Conservation (phyloP, 2,797 vertebrate genomes). For the Sebastes diploproa region DNA sequence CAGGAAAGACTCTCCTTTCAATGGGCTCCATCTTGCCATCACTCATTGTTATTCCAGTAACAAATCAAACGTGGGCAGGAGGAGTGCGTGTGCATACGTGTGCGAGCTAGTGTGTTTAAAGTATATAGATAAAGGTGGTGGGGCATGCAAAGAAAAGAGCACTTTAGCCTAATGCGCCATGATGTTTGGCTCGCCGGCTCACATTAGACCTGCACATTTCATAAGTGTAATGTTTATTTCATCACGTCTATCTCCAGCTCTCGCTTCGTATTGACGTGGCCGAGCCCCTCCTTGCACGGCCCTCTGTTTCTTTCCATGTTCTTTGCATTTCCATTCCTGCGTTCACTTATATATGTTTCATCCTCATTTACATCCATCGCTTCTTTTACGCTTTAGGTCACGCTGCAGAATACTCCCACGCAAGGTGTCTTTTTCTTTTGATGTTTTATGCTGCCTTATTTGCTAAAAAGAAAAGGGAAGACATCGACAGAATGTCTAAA, state of each 20-base stretch:
- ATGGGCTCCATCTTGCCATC: conserved; percentile 7
- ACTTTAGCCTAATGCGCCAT: conserved; percentile 21
- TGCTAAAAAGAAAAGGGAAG: neutral
- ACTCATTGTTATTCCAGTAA: conserved; percentile 16
- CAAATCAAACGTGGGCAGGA: neutral
- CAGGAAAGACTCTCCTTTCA: conserved; percentile 19
- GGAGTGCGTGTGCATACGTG: neutral
- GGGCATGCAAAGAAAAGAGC: conserved; percentile 8
- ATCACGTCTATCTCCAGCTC: conserved; percentile 22
- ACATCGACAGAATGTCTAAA: neutral
- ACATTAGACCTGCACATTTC: conserved; percentile 53
- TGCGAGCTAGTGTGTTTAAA: neutral
- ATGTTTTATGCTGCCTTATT: neutral
- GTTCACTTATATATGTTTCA: neutral
- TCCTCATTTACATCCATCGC: neutral
- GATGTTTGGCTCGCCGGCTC: neutral
- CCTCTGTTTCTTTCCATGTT: neutral
- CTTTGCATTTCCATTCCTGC: neutral
- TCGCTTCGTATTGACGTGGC: neutral
- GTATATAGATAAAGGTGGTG: conserved; percentile 12
- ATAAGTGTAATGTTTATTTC: conserved; percentile 60
- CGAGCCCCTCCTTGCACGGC: neutral
- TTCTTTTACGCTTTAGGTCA: neutral
- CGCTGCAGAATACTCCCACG: neutral
- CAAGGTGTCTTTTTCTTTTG: neutral